These are phyloP conservation scores for Spilarctia lutea DNA, from an alignment of 2,888 invertebrate species.

Conservation along the genomic window DNA sequence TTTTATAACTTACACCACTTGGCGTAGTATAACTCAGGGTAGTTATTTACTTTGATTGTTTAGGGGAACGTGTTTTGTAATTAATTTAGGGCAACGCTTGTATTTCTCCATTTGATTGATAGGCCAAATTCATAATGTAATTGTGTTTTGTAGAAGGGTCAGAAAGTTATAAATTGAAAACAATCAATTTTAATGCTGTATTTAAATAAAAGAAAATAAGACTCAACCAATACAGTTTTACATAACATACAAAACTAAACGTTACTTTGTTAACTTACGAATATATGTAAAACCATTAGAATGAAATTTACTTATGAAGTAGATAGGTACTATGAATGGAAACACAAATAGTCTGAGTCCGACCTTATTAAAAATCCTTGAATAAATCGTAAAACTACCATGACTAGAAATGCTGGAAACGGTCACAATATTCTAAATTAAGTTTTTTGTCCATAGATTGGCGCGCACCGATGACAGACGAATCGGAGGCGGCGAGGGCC, in stretches of 20 bases:
- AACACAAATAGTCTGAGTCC: background rate
- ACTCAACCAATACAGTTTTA: too few relatives aligned
- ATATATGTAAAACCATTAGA: too few relatives aligned
- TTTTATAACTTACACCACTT: conserved; percentile 52
- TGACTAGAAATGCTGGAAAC: background rate
- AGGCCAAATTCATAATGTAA: background rate
- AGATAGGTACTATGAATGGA: background rate
- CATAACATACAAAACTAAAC: too few relatives aligned
- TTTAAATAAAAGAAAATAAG: too few relatives aligned
- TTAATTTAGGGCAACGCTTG: conserved; percentile 29
- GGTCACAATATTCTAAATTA: background rate
- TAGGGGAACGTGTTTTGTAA: conserved; percentile 30
- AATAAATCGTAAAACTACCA: background rate
- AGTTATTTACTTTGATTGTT: conserved; percentile 24
- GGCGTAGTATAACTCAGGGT: conserved; percentile 23
- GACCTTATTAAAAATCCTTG: background rate
- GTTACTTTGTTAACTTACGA: too few relatives aligned
- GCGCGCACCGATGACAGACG: conserved; percentile 84
- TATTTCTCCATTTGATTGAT: conserved; percentile 29
- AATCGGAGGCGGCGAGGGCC: conserved; percentile 78
- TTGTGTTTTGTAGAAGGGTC: background rate
- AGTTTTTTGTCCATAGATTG: conserved; percentile 73
- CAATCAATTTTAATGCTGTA: background rate
- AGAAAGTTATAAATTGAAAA: background rate
- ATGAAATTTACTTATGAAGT: background rate